Evolutionary conservation across 2,888 invertebrate species (phyloP), one percentile per base, ranked within the genome.

Genomic region (Nasonovia ribisnigri): DNA sequence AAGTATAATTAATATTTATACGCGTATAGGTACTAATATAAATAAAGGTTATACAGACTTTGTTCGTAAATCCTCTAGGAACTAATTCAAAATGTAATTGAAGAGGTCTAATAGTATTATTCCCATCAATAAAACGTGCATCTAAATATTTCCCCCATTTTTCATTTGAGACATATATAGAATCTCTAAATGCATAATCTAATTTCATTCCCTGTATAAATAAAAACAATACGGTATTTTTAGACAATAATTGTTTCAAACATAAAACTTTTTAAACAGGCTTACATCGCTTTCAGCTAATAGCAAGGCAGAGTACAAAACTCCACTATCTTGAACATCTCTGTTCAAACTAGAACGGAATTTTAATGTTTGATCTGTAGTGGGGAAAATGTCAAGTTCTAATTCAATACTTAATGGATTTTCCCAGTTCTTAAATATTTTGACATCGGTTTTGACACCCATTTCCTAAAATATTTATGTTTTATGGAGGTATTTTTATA

Each of bases 101-200:
- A 84, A 93, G 1, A 13, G 93, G 93, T 87, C n/a, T 90, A 26
- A 51, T 24, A 24, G 13, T 43, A 24, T 84, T 42, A 67, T 93
- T 10, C 3, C 36, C 54, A 67, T 93, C 90, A 29, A 67, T n/a
- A 51, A 90, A 93, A 26, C 6, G 51, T 36, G 11, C 67, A 24
- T 90, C 86, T 20, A 93, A 86, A 86, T 93, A 86, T 29, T 90
- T 90, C 87, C 67, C 90, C 93, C 90, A 93, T 90, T 60, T 57
- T 11, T 84, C 29, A 36, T 0, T 57, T 46, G 93, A 60, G 90
- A 93, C 26, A 42, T 67, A 20, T n/a, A 93, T 6, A 93, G 90
- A 86, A 60, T 93, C 67, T 51, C 67, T 90, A 0, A 93, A 0
- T 24, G 1, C 36, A 90, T 93, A 93, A 67, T 90, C 20, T 43